These are phyloP conservation scores for Nasua narica DNA, from an alignment of 2,797 vertebrate genomes.

Conservation along the genomic window DNA sequence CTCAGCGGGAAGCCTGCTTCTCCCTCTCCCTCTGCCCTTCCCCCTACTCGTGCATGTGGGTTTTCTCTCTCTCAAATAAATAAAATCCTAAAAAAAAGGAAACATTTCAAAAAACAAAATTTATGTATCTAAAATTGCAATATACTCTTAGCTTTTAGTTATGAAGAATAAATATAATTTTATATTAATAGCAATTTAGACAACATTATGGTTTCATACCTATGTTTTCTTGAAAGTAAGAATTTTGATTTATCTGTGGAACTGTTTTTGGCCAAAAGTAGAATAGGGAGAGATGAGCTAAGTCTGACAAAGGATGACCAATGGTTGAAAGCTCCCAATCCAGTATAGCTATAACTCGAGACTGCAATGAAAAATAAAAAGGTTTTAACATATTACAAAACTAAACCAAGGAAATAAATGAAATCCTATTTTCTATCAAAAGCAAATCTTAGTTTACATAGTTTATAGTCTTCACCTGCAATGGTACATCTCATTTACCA, in stretches of 20 bases:
- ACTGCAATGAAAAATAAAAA: constrained; percentile 80
- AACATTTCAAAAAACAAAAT: constrained; percentile 32
- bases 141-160: not conserved
- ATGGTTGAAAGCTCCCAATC: constrained; percentile 97
- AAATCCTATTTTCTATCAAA: not conserved
- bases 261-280: constrained; percentile 84
- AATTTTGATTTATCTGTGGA: constrained; percentile 6
- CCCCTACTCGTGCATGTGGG: not conserved
- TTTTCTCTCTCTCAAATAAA: not conserved
- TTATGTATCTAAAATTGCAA: not conserved
- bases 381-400: not conserved
- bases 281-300: constrained; percentile 88
- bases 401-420: not conserved
- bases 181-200: not conserved
- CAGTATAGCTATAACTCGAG: constrained; percentile 91
- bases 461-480: not conserved
- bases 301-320: constrained; percentile 91
- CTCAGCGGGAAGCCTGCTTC: no score
- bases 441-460: not conserved
- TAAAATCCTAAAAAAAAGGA: not conserved
- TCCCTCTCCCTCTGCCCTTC: no score
- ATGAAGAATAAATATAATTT: not conserved
- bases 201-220: constrained; percentile 81
- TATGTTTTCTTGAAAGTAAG: constrained; percentile 67
- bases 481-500: not conserved